Evolutionary conservation across 2,797 vertebrate genomes (phyloP).

Genomic region (Novumbra hubbsi): DNA sequence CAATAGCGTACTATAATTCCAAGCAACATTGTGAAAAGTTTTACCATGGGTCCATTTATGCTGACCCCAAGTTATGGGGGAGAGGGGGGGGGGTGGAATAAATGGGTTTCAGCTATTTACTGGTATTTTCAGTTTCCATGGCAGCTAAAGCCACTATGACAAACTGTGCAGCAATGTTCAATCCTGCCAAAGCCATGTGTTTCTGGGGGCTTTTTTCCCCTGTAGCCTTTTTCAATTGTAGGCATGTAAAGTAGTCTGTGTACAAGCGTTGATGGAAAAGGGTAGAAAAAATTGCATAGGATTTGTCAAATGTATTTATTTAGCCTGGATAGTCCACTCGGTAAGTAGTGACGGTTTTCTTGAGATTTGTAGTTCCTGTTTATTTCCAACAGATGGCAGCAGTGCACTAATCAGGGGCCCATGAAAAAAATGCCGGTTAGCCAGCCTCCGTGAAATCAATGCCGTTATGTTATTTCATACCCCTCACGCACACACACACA

Average conservation of each 20-base stretch:
- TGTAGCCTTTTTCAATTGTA: background rate
- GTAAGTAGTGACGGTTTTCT: background rate
- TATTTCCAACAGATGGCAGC: slow-evolving; percentile 60
- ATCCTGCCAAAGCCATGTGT: slow-evolving; percentile 1
- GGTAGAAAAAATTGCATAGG: slow-evolving; percentile 2
- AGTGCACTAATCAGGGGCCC: slow-evolving; percentile 16
- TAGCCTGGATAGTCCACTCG: background rate
- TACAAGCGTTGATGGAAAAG: background rate
- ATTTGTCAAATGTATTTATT: slow-evolving; percentile 5
- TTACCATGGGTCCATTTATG: slow-evolving; percentile 28
- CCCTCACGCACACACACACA: too few relatives aligned
- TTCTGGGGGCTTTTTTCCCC: background rate
- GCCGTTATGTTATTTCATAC: background rate
- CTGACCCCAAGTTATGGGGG: slow-evolving; percentile 34
- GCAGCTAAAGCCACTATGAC: slow-evolving; percentile 45
- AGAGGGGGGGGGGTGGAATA: too few relatives aligned
- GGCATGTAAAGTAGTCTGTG: background rate
- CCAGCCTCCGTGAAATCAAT: background rate
- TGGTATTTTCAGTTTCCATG: slow-evolving; percentile 64
- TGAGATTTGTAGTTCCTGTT: background rate
- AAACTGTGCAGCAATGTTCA: background rate
- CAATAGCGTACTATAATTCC: slow-evolving; percentile 1
- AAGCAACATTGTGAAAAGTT: slow-evolving; percentile 5
- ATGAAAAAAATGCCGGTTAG: background rate
- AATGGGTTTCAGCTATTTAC: slow-evolving; percentile 49